A percentile compares a stretch with the other conserved stretches of the same genome.
Evolutionary conservation across 2,797 vertebrate genomes (phyloP).

Genomic region (Jordanella pulchra): DNA sequence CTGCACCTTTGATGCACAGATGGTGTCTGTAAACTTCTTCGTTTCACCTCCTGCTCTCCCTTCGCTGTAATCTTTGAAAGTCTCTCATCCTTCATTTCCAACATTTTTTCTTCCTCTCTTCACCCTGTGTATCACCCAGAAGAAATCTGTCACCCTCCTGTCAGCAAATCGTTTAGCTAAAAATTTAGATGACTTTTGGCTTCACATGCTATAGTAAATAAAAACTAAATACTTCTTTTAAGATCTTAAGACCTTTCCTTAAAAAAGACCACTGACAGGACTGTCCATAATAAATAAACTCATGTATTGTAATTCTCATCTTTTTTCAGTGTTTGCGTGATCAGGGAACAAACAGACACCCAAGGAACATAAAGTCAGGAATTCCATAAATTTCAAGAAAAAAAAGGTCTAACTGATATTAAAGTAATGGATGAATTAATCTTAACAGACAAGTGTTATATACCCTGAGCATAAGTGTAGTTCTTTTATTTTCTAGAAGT

Average conservation of each 20-base stretch:
- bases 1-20: constrained; percentile 68
- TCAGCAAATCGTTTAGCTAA: constrained; percentile 49
- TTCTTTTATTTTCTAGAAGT: too few species aligned
- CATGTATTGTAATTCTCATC: not conserved
- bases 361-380: too few species aligned
- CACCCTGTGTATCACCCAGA: constrained; percentile 51
- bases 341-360: too few species aligned
- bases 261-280: not conserved
- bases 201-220: constrained; percentile 24
- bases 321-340: not conserved
- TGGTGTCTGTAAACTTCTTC: constrained; percentile 58
- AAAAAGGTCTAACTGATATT: too few species aligned
- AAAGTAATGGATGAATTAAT: too few species aligned
- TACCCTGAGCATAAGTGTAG: too few species aligned
- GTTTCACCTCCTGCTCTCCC: constrained; percentile 40
- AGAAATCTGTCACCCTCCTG: constrained; percentile 41
- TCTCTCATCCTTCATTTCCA: constrained; percentile 46
- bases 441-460: too few species aligned
- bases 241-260: not conserved
- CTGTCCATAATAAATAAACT: not conserved
- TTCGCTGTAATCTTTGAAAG: constrained; percentile 23
- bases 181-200: constrained; percentile 48
- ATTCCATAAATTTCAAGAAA: too few species aligned
- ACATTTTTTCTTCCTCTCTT: constrained; percentile 53
- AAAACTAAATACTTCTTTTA: not conserved